Percentiles rank a stretch among this genome's conserved stretches.
phyloP scores from a whole-genome alignment of 2,888 invertebrate species.

The Drosophila tripunctata region DNA sequence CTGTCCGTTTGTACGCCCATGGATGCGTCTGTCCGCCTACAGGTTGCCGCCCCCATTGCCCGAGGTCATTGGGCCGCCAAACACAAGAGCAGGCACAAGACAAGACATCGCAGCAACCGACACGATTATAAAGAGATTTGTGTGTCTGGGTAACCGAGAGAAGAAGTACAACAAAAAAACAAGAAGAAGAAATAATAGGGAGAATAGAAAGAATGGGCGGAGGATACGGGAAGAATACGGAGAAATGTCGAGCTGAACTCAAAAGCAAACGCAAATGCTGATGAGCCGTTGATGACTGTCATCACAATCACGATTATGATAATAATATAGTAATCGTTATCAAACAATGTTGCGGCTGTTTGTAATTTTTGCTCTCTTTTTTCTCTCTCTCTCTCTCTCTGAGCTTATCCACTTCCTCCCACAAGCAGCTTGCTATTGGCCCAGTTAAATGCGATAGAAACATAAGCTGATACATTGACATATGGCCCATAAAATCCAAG shows the following conservation, averaged over 20 bases:
- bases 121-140: slow-evolving; percentile 74
- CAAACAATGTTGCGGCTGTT: slow-evolving; percentile 38
- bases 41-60: slow-evolving; percentile 38
- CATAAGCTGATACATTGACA: neutral
- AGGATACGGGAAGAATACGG: neutral
- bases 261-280: slow-evolving; percentile 16
- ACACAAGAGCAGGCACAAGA: slow-evolving; percentile 7
- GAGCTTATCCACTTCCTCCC: too few relatives aligned
- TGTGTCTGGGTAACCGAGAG: slow-evolving; percentile 42
- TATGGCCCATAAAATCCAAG: neutral
- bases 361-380: slow-evolving; percentile 1
- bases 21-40: slow-evolving; percentile 8
- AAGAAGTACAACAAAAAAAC: neutral
- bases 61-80: slow-evolving; percentile 33
- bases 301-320: slow-evolving; percentile 74
- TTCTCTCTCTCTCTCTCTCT: too few relatives aligned
- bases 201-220: neutral
- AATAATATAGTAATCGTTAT: slow-evolving; percentile 63
- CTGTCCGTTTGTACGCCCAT: slow-evolving; percentile 1
- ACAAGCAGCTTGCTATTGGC: slow-evolving; percentile 5
- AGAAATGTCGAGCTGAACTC: neutral
- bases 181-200: neutral
- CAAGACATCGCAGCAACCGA: slow-evolving; percentile 17
- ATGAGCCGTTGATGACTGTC: slow-evolving; percentile 72
- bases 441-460: slow-evolving; percentile 15